Evolutionary conservation across 2,797 vertebrate species (phyloP), one percentile per base, ranked within the genome.

Genomic region (Muraenolepis orangiensis): DNA sequence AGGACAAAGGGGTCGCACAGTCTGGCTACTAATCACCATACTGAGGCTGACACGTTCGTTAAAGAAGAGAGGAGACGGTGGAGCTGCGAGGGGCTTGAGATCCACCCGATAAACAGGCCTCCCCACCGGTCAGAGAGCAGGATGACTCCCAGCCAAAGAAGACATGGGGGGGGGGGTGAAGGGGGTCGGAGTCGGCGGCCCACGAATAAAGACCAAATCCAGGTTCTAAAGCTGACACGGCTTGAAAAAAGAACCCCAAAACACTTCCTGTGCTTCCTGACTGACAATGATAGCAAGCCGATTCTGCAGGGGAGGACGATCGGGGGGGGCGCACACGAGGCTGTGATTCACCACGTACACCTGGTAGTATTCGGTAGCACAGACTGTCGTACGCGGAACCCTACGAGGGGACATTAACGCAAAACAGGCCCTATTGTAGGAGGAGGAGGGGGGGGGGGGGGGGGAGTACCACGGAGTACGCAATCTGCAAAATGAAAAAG

Each of bases 171-270:
- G 71, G 40, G 42, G 72, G 82, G 74, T 66, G 66, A 18, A 80
- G 40, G 42, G 72, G 82, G 74, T 66, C 61, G 20, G 79, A 81
- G 73, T 73, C 76, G 82, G 83, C 84, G 74, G 81, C 72, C 75
- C 72, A 26, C 26, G 79, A 88, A 89, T 85, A 81, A 84, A 87
- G 85, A 91, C 77, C 76, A 80, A 86, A 85, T 90, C 78, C 82
- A 87, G 87, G 87, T 89, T n/a, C n/a, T n/a, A n/a, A n/a, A n/a
- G 86, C 88, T 90, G 88, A 90, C 84, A 26, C 75, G 78, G 86
- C 84, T 87, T 82, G 85, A 89, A 91, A 87, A 84, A 42, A 42
- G n/a, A n/a, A n/a, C n/a, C n/a, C n/a, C n/a, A n/a, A 42, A 88
- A 87, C 85, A 82, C 84, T 88, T 92, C n/a, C n/a, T 88, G 85